Evolutionary conservation across 2,797 vertebrate species (phyloP).

Genomic region (Chiloscyllium punctatum): DNA sequence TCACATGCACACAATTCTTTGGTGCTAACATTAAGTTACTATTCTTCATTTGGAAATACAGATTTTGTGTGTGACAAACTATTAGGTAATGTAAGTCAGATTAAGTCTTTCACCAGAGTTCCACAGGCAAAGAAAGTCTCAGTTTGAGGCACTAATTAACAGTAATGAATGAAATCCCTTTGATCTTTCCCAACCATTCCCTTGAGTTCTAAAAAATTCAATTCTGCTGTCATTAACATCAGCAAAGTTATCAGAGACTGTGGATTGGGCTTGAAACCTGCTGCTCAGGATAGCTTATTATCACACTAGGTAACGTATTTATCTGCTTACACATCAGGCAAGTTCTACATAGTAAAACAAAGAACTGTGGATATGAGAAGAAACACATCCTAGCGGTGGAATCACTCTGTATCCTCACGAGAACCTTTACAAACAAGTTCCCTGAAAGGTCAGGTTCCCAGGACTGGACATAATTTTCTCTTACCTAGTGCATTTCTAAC

Average conservation of each 20-base stretch:
- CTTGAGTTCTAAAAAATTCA: not conserved
- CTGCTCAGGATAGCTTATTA: not conserved
- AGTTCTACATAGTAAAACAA: not conserved
- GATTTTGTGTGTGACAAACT: not conserved
- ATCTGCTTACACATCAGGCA: not conserved
- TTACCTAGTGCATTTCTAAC: too few species aligned
- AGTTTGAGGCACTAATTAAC: not conserved
- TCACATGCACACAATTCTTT: not conserved
- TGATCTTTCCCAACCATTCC: not conserved
- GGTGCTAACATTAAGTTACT: not conserved
- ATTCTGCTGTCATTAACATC: not conserved
- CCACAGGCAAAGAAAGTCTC: not conserved
- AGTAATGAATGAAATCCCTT: not conserved
- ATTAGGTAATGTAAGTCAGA: not conserved
- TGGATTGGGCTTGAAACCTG: not conserved
- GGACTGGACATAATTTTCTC: too few species aligned
- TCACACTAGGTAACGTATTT: not conserved
- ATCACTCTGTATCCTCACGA: too few species aligned
- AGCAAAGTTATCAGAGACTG: not conserved
- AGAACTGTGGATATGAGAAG: not conserved
- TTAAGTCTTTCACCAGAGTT: not conserved
- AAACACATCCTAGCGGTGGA: too few species aligned
- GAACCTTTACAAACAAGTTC: too few species aligned
- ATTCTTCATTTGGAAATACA: not conserved
- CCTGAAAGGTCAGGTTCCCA: too few species aligned